Conservation (phyloP, 2,888 invertebrate species). For the Nebria brevicollis region DNA sequence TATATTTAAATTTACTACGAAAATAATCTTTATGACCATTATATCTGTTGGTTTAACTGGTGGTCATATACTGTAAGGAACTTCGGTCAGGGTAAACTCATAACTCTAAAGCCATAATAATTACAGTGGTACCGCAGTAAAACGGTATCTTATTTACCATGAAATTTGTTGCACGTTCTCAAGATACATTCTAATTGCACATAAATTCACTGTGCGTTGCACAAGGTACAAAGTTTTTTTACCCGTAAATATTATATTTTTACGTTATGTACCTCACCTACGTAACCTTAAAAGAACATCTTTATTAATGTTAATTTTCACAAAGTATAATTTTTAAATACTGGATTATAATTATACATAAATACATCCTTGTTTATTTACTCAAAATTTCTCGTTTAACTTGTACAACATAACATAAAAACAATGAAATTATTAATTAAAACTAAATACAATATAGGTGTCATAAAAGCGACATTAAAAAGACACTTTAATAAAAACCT, state of each 20-base stretch:
- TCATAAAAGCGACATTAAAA: too few species aligned
- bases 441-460: too few species aligned
- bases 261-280: background rate
- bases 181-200: constrained; percentile 43
- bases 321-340: too few species aligned
- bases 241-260: background rate
- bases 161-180: constrained; percentile 27
- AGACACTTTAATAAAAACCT: too few species aligned
- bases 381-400: too few species aligned
- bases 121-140: constrained; percentile 31
- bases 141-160: constrained; percentile 30
- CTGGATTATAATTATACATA: too few species aligned
- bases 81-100: background rate
- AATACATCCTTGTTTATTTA: too few species aligned
- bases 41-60: background rate
- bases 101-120: constrained; percentile 13
- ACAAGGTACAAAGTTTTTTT: background rate
- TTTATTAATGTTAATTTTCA: too few species aligned
- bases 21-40: background rate
- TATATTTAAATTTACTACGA: background rate
- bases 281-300: too few species aligned
- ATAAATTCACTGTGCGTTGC: constrained; percentile 30
- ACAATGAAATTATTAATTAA: too few species aligned
- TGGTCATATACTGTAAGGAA: background rate
- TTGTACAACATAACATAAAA: too few species aligned